These are phyloP conservation scores for Coenonympha arcania DNA, from an alignment of 2,888 invertebrate species.

Conservation along the genomic window DNA sequence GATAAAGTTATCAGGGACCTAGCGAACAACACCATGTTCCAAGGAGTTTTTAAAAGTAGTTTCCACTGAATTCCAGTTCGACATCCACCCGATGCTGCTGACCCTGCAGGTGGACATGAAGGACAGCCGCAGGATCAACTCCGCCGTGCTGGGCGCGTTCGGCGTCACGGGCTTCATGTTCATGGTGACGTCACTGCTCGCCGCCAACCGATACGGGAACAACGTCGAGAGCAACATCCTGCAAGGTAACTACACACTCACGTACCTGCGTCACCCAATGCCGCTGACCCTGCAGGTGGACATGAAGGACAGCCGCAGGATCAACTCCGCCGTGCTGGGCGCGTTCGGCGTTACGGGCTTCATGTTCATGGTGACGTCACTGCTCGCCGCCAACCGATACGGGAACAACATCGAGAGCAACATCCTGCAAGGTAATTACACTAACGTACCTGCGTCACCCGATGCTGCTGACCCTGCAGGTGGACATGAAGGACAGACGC, in stretches of 20 bases:
- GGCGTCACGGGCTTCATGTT: constrained; percentile 77
- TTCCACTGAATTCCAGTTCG: constrained; percentile 68
- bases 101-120: constrained; percentile 95
- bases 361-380: constrained; percentile 78
- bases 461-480: constrained; percentile 89
- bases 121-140: constrained; percentile 80
- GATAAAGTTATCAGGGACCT: too few species aligned
- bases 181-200: constrained; percentile 76
- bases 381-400: constrained; percentile 77
- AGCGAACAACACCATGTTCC: too few species aligned
- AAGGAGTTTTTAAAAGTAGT: too few species aligned
- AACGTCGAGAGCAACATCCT: constrained; percentile 78
- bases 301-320: constrained; percentile 84
- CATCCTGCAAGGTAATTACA: constrained; percentile 78
- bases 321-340: constrained; percentile 80
- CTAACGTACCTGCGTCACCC: too few species aligned
- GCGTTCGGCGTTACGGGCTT: constrained; percentile 79
- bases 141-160: constrained; percentile 82
- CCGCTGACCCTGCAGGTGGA: constrained; percentile 93
- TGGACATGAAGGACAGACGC: constrained; percentile 88
- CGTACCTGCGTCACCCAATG: too few species aligned
- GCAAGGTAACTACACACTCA: too few species aligned
- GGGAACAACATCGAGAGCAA: constrained; percentile 77
- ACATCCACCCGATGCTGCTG: constrained; percentile 87
- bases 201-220: constrained; percentile 78